A percentile compares a stretch with the other conserved stretches of the same genome.
Conservation (phyloP, 30 jellyfish, hydroid and myxozoan genomes). For the Nemopilema nomurai region DNA sequence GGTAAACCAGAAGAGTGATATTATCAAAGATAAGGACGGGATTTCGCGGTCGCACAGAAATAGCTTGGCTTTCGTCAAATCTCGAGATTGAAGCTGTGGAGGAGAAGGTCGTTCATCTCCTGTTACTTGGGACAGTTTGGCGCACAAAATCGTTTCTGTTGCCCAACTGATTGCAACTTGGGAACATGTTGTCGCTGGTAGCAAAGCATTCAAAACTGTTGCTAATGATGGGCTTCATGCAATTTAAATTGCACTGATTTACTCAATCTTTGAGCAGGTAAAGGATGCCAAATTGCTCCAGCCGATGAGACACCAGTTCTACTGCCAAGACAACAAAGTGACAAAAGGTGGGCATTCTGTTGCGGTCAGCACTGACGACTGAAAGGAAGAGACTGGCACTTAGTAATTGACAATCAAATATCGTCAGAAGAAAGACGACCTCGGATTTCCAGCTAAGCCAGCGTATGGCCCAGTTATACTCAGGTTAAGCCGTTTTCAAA, state of each 20-base stretch:
- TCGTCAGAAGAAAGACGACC: slow-evolving; percentile 37
- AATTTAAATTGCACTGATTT: too few relatives aligned
- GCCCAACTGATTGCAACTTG: too few relatives aligned
- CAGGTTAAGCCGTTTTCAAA: slow-evolving; percentile 46
- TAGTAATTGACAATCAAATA: slow-evolving; percentile 28
- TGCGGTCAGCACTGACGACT: slow-evolving; percentile 2
- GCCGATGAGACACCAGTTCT: too few relatives aligned
- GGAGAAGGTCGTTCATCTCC: too few relatives aligned
- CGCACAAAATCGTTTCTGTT: too few relatives aligned
- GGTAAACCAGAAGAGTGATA: neutral
- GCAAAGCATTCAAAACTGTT: too few relatives aligned
- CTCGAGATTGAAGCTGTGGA: neutral
- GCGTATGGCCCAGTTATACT: slow-evolving; percentile 13
- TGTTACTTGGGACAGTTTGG: too few relatives aligned
- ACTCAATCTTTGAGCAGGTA: too few relatives aligned
- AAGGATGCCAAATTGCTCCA: too few relatives aligned
- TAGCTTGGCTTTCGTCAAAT: neutral
- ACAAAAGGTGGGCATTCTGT: neutral
- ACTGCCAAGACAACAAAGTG: slow-evolving; percentile 24
- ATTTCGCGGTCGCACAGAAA: neutral
- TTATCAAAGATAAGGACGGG: neutral
- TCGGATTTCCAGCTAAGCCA: slow-evolving; percentile 5
- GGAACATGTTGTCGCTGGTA: too few relatives aligned
- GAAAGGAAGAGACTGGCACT: slow-evolving; percentile 33
- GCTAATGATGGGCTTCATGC: too few relatives aligned